A percentile compares a stretch with the other conserved stretches of the same genome.
Conservation (phyloP, 2,113 vertebrate species). For the Datnioides undecimradiatus region DNA sequence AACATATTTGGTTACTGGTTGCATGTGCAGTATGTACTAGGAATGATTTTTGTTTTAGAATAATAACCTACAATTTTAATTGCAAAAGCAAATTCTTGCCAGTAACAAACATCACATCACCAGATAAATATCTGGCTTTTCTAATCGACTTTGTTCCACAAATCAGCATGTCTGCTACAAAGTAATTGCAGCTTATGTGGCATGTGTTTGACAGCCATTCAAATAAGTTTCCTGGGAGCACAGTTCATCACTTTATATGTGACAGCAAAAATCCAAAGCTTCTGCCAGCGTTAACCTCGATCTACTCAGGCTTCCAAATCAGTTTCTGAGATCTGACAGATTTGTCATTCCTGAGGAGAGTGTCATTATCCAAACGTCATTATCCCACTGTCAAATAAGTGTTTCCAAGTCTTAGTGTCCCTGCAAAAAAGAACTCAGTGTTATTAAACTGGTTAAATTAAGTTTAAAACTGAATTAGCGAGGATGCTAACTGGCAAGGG, state of each 20-base stretch:
- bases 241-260: conserved; percentile 60
- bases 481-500: conserved; percentile 83
- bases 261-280: conserved; percentile 64
- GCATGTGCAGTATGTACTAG: not conserved
- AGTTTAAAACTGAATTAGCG: conserved; percentile 24
- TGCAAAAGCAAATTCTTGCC: not conserved
- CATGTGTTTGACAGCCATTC: conserved; percentile 50
- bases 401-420: not conserved
- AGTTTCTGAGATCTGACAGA: conserved; percentile 54
- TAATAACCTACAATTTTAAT: not conserved
- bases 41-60: too few relatives aligned
- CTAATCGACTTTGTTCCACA: conserved; percentile 33
- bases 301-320: conserved; percentile 48
- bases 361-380: conserved; percentile 25
- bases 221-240: conserved; percentile 50
- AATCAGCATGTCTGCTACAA: conserved; percentile 39
- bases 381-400: not conserved
- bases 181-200: conserved; percentile 62
- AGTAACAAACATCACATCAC: conserved; percentile 17
- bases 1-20: not conserved
- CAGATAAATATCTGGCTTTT: conserved; percentile 34
- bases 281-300: conserved; percentile 62
- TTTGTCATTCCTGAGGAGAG: conserved; percentile 65
- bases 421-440: conserved; percentile 21
- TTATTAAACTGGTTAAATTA: conserved; percentile 36